Percentiles rank a stretch among this genome's conserved stretches.
phyloP scores from a whole-genome alignment of 2,888 invertebrate genomes.

The Tenthredo notha region DNA sequence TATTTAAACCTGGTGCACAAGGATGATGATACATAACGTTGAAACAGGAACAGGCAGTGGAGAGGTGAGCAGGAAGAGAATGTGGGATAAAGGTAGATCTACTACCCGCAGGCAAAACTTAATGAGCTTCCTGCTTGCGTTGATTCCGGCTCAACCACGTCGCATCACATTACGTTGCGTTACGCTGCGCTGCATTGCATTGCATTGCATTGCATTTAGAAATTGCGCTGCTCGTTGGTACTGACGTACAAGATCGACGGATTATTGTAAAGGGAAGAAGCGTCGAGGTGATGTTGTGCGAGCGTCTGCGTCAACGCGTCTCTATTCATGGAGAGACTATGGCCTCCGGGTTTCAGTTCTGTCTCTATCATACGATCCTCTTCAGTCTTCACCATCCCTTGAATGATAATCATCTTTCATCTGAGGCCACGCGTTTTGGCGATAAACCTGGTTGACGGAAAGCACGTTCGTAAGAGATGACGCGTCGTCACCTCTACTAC shows the following conservation, averaged over 20 bases:
- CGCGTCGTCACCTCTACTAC: background rate
- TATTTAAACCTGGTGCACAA: slow-evolving; percentile 10
- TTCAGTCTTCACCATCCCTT: slow-evolving; percentile 24
- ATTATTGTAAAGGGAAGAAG: slow-evolving; percentile 42
- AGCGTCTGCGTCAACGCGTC: slow-evolving; percentile 27
- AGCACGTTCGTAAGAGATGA: slow-evolving; percentile 26
- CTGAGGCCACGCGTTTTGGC: background rate
- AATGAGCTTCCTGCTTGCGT: slow-evolving; percentile 69
- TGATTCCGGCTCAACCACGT: slow-evolving; percentile 60
- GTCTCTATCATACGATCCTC: background rate
- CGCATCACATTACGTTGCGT: background rate
- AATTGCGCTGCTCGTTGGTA: background rate
- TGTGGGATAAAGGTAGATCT: slow-evolving; percentile 6
- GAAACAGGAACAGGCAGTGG: slow-evolving; percentile 23
- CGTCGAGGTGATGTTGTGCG: background rate
- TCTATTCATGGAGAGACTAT: slow-evolving; percentile 29
- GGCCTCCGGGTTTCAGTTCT: background rate
- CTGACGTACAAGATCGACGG: slow-evolving; percentile 15
- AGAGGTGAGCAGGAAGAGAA: slow-evolving; percentile 15
- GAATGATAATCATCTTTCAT: slow-evolving; percentile 43
- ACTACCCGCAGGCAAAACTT: slow-evolving; percentile 63
- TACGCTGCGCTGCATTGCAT: background rate
- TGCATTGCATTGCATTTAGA: slow-evolving; percentile 8
- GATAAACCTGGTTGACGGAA: slow-evolving; percentile 41
- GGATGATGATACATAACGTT: slow-evolving; percentile 23